Evolutionary conservation across 2,113 vertebrate genomes (phyloP), one percentile per base, ranked within the genome.

Genomic region (Microtus pennsylvanicus): DNA sequence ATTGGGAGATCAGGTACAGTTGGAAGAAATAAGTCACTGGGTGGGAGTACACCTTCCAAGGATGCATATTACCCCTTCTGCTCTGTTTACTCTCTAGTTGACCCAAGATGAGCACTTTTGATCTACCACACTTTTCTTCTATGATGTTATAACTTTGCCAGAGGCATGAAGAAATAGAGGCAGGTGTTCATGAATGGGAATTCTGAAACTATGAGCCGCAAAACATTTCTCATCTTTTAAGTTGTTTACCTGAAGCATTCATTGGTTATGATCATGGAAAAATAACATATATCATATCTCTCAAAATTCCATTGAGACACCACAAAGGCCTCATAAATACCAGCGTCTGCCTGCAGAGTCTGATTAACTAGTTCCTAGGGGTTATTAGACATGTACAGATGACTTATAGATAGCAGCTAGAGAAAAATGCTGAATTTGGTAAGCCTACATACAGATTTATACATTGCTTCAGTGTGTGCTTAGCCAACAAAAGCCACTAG

Each of bases 401-500:
- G 52, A 91, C 16, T 81, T 88, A 72, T 19, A 88, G 45, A 14
- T 7, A 4, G 76, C 58, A 90, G 38, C 4, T 45, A n/a, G 30
- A 45, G 58, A 82, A 69, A 45, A 70, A 38, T 69, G 21, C 6
- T 76, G 88, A 74, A 38, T 95, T 92, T 24, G 82, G 19, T 76
- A 81, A 65, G 17, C 67, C 19, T 90, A 69, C 58, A 78, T 33
- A 21, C 47, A 89, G 61, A 92, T 22, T 28, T 35, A 42, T 61
- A 24, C 5, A 28, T 58, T 45, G 82, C 47, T 96, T 47, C 12
- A 65, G 2, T 89, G 47, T 92, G 88, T 92, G 63, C 45, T 93
- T 88, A 96, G 42, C 35, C 45, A 26, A 52, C 55, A 96, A 91
- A 94, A 94, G 74, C 30, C 63, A 94, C 47, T 67, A 16, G 4